Evolutionary conservation across 1,140 invertebrate genomes (phyloP).

Genomic region (Limonius californicus): DNA sequence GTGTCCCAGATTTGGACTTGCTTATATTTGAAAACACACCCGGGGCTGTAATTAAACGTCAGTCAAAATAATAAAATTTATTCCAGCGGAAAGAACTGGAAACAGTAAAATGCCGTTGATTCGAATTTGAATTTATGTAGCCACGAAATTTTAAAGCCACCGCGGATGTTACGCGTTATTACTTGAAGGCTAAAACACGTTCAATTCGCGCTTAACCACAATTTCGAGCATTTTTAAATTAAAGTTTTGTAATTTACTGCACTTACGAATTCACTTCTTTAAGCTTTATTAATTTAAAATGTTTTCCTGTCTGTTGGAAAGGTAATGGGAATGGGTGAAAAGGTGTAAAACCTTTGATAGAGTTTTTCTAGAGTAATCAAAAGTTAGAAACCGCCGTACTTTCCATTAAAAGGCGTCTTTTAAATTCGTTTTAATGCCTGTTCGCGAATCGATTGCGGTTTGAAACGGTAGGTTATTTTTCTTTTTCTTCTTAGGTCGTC

Average conservation of each 20-base stretch:
- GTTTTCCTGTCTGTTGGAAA: neutral
- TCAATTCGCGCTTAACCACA: too few species aligned
- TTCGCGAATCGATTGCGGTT: constrained; percentile 10
- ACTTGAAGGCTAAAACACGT: too few species aligned
- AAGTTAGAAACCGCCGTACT: constrained; percentile 16
- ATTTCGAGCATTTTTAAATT: too few species aligned
- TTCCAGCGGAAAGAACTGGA: neutral
- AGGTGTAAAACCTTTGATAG: constrained; percentile 10
- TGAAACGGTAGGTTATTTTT: constrained; percentile 11
- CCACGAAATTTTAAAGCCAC: too few species aligned
- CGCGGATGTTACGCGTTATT: too few species aligned
- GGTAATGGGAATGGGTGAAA: neutral
- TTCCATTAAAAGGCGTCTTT: constrained; percentile 17
- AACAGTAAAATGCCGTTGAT: neutral
- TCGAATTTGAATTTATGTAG: neutral
- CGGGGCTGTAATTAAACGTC: neutral
- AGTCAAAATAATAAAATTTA: neutral
- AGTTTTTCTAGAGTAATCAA: constrained; percentile 17
- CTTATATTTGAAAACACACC: neutral
- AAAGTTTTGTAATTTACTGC: too few species aligned
- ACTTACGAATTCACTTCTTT: neutral
- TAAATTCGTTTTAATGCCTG: constrained; percentile 20
- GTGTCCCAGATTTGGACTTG: neutral
- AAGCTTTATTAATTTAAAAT: neutral
- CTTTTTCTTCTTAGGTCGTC: neutral